Evolutionary conservation across 2,113 vertebrate species (phyloP).

Genomic region (Sinocyclocheilus rhinocerous): DNA sequence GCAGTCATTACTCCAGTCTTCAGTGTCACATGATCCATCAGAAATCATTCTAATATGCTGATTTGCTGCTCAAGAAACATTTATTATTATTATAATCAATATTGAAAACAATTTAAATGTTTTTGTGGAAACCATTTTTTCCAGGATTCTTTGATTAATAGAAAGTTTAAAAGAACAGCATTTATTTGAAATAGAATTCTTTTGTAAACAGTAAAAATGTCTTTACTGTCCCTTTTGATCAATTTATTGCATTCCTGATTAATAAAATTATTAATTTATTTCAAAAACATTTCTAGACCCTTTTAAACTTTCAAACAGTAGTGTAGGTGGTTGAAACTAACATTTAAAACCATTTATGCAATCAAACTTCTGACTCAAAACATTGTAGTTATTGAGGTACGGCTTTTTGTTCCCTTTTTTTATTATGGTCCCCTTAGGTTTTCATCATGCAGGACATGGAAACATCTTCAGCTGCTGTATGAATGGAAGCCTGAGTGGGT

Average conservation of each 20-base stretch:
- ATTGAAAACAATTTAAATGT: too few relatives aligned
- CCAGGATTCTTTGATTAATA: too few relatives aligned
- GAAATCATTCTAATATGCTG: too few relatives aligned
- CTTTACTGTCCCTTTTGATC: background rate
- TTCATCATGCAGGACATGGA: conserved; percentile 75
- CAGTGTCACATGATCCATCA: too few relatives aligned
- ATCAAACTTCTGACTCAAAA: too few relatives aligned
- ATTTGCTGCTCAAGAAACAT: too few relatives aligned
- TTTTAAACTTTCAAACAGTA: background rate
- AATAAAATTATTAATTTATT: too few relatives aligned
- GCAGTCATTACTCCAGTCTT: background rate
- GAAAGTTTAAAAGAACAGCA: too few relatives aligned
- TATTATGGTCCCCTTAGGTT: background rate
- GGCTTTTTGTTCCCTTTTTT: background rate
- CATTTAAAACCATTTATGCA: background rate
- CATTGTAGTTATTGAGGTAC: too few relatives aligned
- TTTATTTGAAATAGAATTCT: too few relatives aligned
- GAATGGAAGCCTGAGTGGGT: conserved; percentile 81
- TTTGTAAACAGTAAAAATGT: background rate
- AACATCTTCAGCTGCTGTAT: conserved; percentile 87
- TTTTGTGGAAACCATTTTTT: too few relatives aligned
- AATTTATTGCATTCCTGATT: background rate
- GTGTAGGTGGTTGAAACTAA: background rate
- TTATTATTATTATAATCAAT: too few relatives aligned
- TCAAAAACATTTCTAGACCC: background rate